A percentile compares a stretch with the other conserved stretches of the same genome.
Conservation (phyloP, 2,113 vertebrate species). For the Hippocampus comes region DNA sequence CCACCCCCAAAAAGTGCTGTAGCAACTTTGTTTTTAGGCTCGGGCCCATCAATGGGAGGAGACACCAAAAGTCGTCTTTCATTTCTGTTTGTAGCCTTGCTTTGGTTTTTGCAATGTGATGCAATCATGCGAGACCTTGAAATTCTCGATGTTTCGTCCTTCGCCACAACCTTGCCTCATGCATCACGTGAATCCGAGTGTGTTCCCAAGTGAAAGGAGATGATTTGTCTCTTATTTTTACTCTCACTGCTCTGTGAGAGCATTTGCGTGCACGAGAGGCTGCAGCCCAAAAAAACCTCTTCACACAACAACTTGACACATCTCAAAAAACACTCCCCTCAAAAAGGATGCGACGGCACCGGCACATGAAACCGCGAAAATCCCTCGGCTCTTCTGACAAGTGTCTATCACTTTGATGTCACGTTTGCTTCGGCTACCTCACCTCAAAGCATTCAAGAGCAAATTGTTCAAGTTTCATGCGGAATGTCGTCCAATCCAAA, state of each 20-base stretch:
- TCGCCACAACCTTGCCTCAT: constrained; percentile 39
- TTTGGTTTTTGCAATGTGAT: not conserved
- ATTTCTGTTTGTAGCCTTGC: not conserved
- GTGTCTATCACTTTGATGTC: not conserved
- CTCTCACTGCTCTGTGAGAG: constrained; percentile 9
- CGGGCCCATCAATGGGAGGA: not conserved
- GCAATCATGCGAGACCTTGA: constrained; percentile 20
- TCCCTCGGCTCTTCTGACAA: constrained; percentile 6
- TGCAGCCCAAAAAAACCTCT: constrained; percentile 36
- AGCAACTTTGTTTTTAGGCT: too few species aligned
- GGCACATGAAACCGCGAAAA: constrained; percentile 8
- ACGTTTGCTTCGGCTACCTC: not conserved
- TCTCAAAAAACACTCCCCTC: not conserved
- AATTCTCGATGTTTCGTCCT: constrained; percentile 43
- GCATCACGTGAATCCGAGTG: constrained; percentile 22
- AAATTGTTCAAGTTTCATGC: not conserved
- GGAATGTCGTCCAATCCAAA: constrained; percentile 13
- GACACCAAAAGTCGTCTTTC: not conserved
- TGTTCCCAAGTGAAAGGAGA: constrained; percentile 21
- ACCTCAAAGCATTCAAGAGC: not conserved
- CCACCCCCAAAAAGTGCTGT: not conserved
- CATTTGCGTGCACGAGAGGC: constrained; percentile 17
- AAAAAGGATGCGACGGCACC: constrained; percentile 26
- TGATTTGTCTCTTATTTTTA: constrained; percentile 15
- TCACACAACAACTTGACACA: constrained; percentile 20